Evolutionary conservation across 2,888 invertebrate genomes (phyloP), one percentile per base, ranked within the genome.

Genomic region (Phymatocera aterrima): DNA sequence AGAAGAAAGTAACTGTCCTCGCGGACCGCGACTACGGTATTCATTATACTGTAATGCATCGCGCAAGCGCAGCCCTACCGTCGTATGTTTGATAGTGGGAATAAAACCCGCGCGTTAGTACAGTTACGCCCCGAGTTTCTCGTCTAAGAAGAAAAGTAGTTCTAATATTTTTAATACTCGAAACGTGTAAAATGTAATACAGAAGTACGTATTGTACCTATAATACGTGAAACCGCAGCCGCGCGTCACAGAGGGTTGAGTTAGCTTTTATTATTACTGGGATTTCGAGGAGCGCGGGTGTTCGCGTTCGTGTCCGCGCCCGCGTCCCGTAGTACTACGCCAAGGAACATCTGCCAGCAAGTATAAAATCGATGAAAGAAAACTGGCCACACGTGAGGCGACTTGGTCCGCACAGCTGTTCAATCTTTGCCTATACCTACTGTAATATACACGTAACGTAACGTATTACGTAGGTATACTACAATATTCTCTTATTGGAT

Each of bases 181-280:
- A 12, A 46, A 43, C 60, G 15, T 28, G 24, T 28, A 60, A 60
- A 8, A 15, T 6, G 21, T 24, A 28, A 60, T 8, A 24, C 28
- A 3, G 51, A n/a, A n/a, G 51, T 51, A 51, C 51, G 4, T 51
- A 24, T 2, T 43, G n/a, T 8, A 18, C 8, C 18, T 31, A 64
- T 34, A 5, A 64, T n/a, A 51, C 6, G 2, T 51, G 61, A 31
- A 64, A 15, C 28, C 5, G 21, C 21, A 64, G 34, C n/a, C 51
- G 48, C 51, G 51, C 51, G 51, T 34, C 72, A 12, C 31, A 12
- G 60, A n/a, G 43, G n/a, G 64, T 15, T 64, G 68, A 28, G 68
- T 46, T 37, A 68, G 68, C 43, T 68, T 72, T 72, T 72, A 72
- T 72, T 72, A 72, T 72, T 18, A 51, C 72, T 48, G 15, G 48